These are phyloP conservation scores for Latrodectus elegans DNA, from an alignment of 2,888 invertebrate genomes.

Conservation along the genomic window DNA sequence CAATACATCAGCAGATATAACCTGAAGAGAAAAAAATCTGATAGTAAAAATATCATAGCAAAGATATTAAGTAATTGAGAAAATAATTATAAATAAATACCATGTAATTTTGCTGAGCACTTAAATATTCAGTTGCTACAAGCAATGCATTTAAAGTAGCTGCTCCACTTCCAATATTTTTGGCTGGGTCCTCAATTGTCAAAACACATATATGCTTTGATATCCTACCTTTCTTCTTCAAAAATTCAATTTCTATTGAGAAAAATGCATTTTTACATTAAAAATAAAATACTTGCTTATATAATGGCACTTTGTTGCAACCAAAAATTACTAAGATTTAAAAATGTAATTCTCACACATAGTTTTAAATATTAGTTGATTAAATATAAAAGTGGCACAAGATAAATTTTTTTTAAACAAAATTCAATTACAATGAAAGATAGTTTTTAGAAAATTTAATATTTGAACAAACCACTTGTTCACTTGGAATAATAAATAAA, in stretches of 20 bases:
- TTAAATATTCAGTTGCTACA: constrained; percentile 76
- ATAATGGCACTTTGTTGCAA: too few species aligned
- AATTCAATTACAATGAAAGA: too few species aligned
- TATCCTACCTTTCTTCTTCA: constrained; percentile 48
- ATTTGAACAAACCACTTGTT: too few species aligned
- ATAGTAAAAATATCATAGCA: background rate
- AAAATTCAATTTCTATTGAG: constrained; percentile 46
- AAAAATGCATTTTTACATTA: background rate
- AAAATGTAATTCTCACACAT: too few species aligned
- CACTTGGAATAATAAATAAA: too few species aligned
- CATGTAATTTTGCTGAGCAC: constrained; percentile 75
- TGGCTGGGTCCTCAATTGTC: constrained; percentile 75
- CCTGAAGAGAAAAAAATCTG: constrained; percentile 72
- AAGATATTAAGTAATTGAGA: background rate
- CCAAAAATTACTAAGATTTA: too few species aligned
- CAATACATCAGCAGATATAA: constrained; percentile 75
- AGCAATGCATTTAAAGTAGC: constrained; percentile 78
- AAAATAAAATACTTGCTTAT: too few species aligned
- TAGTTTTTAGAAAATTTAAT: too few species aligned
- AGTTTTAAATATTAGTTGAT: too few species aligned
- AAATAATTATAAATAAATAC: constrained; percentile 72
- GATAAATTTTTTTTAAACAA: too few species aligned
- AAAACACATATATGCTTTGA: constrained; percentile 21
- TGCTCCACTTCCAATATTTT: constrained; percentile 77
- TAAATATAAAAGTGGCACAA: too few species aligned